Conservation (phyloP, 1,140 invertebrate species). For the Eriocheir sinensis region DNA sequence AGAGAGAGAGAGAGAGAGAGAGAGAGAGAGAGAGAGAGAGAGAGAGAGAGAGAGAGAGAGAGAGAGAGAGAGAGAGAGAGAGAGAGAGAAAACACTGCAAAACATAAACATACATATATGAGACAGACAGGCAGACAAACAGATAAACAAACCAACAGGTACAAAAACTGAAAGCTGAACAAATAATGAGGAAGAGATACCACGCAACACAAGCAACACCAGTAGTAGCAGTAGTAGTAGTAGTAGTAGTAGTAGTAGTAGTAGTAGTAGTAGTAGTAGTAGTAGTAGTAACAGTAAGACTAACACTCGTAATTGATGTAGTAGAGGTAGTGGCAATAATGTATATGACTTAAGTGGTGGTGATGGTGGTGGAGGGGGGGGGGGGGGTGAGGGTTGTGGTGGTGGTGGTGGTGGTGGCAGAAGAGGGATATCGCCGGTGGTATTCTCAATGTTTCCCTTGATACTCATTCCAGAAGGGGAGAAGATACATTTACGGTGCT, state of each 20-base stretch:
- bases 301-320: too few species aligned
- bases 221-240: constrained; percentile 9
- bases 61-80: too few species aligned
- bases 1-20: too few species aligned
- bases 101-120: too few species aligned
- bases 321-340: constrained; percentile 24
- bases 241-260: constrained; percentile 25
- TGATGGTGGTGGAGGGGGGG: background rate
- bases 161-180: too few species aligned
- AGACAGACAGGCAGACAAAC: too few species aligned
- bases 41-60: too few species aligned
- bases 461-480: background rate
- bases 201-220: background rate
- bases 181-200: too few species aligned
- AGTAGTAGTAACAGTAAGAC: constrained; percentile 26
- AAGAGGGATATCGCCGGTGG: background rate
- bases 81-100: too few species aligned
- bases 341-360: too few species aligned
- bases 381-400: background rate
- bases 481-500: background rate
- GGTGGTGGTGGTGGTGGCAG: background rate
- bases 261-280: constrained; percentile 25
- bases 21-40: too few species aligned
- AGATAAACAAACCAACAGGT: too few species aligned
- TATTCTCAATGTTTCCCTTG: background rate